Evolutionary conservation across 2,113 vertebrate genomes (phyloP).

Genomic region (Lates calcarifer): DNA sequence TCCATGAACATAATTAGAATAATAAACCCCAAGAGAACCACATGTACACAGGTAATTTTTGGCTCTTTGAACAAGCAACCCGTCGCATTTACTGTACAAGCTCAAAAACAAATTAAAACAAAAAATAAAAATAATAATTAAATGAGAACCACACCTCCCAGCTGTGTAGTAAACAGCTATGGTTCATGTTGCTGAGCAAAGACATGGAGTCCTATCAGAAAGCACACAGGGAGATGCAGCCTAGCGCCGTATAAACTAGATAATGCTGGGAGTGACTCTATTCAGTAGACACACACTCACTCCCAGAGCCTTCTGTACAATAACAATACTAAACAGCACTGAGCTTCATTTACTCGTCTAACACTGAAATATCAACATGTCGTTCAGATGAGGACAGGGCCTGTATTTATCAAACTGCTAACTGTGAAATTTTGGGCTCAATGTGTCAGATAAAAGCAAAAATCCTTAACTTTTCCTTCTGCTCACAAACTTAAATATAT

Average conservation of each 20-base stretch:
- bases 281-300: conserved; percentile 49
- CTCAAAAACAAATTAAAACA: conserved; percentile 47
- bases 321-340: conserved; percentile 59
- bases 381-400: conserved; percentile 7
- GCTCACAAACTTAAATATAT: neutral
- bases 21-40: conserved; percentile 69
- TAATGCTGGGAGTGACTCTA: conserved; percentile 56
- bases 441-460: neutral
- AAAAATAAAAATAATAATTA: neutral
- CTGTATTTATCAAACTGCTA: conserved; percentile 49
- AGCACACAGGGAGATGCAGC: conserved; percentile 57
- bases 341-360: conserved; percentile 53
- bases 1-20: conserved; percentile 69
- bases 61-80: conserved; percentile 68
- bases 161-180: conserved; percentile 47
- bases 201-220: conserved; percentile 51
- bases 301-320: conserved; percentile 60
- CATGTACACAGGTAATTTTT: conserved; percentile 67
- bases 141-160: conserved; percentile 27
- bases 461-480: neutral
- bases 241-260: conserved; percentile 49
- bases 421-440: neutral
- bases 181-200: conserved; percentile 22
- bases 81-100: conserved; percentile 71
- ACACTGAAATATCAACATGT: conserved; percentile 49